Base-by-base conservation (phyloP, 2,888 invertebrate species). In the Synergus gifuensis region DNA sequence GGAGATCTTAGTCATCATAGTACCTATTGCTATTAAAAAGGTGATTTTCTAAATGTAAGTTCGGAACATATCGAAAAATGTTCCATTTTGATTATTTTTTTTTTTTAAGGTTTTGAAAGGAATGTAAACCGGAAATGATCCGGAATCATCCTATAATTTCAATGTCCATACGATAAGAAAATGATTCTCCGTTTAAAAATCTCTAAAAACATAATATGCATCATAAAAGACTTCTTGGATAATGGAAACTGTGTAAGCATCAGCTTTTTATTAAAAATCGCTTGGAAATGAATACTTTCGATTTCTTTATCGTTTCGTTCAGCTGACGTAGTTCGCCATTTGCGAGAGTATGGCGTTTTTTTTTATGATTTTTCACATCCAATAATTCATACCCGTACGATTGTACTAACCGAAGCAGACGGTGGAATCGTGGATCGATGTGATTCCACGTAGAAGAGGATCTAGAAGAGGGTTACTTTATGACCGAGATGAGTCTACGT, bases 401-500 rank as follows among this genome's bases (percentile, higher is more conserved):
- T 22, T 69, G 49, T 69, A 69, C 28, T 69, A 69, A 69, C 69
- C 46, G 69, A 69, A 49, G 69, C 69, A 69, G 49, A 49, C 69
- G 22, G 69, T 49, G 49, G 69, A 49, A 69, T 49, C 69, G 69
- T 69, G 16, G 28, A 69, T 69, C 69, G 79, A 82, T 81, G 83
- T 83, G 83, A 82, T 82, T 83, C 79, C 82, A 82, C 79, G 81
- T 80, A 81, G 81, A 82, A 62, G 79, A 80, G 81, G 78, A 83
- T 83, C 82, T 79, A 76, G 78, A 81, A 82, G 82, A 86, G 81
- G 83, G 82, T 84, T 87, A 86, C 84, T 86, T 85, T 85, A 86
- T 80, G 84, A 82, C 82, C 85, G 79, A 89, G 90, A 91, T 90
- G 91, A 89, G 89, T 86, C 88, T 89, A 91, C 91, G 91, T 91